Evolutionary conservation across 2,888 invertebrate species (phyloP).

Genomic region (Erebia aethiops): DNA sequence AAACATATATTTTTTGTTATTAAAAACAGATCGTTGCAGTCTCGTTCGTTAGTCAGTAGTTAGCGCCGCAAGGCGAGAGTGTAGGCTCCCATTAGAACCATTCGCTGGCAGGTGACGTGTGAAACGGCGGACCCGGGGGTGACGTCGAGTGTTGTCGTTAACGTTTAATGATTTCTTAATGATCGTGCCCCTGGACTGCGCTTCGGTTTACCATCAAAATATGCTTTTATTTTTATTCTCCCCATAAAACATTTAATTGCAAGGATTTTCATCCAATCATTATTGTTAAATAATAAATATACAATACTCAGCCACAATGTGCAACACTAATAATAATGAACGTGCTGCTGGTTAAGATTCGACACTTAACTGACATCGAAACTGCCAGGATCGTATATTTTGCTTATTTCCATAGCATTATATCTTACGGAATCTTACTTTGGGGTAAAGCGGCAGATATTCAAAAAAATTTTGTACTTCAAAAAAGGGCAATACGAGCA

Average conservation of each 20-base stretch:
- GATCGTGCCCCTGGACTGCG: constrained; percentile 51
- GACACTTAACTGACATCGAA: no score
- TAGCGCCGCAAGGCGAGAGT: constrained; percentile 22
- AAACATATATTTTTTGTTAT: not conserved
- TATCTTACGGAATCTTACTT: no score
- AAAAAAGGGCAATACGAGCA: no score
- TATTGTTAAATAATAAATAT: not conserved
- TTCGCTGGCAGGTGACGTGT: constrained; percentile 37
- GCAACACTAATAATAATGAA: no score
- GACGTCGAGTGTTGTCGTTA: constrained; percentile 54
- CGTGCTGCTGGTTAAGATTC: no score
- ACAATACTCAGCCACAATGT: not conserved
- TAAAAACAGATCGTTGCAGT: constrained; percentile 7
- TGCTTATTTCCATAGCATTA: no score
- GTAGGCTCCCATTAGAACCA: constrained; percentile 33
- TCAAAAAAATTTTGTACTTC: no score
- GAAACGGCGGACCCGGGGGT: constrained; percentile 42
- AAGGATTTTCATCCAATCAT: not conserved
- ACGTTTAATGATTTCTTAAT: constrained; percentile 69
- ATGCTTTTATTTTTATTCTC: constrained; percentile 4
- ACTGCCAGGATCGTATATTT: no score
- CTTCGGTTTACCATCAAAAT: constrained; percentile 26
- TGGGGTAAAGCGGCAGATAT: no score
- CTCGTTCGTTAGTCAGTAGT: not conserved
- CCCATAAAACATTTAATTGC: not conserved